These are phyloP conservation scores for Bembecia ichneumoniformis DNA, from an alignment of 2,888 invertebrate genomes.

Conservation along the genomic window DNA sequence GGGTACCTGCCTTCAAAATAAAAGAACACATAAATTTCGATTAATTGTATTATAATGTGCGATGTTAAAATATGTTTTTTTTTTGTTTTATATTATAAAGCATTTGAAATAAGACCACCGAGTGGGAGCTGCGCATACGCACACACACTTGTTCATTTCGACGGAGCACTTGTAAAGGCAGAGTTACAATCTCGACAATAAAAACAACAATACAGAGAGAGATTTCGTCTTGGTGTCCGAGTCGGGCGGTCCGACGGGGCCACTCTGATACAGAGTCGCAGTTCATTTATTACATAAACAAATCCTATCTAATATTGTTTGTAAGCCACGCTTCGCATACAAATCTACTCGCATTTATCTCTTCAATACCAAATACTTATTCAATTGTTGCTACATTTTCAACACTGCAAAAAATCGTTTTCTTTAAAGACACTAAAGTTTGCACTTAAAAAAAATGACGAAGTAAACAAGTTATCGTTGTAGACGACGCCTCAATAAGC, in stretches of 20 bases:
- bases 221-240: conserved; percentile 47
- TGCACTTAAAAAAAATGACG: too few species aligned
- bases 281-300: conserved; percentile 35
- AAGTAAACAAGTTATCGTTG: too few species aligned
- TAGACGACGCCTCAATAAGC: too few species aligned
- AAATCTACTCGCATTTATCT: too few species aligned
- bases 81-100: conserved; percentile 45
- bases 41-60: conserved; percentile 73
- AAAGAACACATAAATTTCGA: conserved; percentile 50
- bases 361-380: too few species aligned
- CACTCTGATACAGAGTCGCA: conserved; percentile 66
- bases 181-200: conserved; percentile 35
- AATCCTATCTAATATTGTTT: conserved; percentile 51
- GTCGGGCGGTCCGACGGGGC: conserved; percentile 40
- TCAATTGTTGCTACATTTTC: too few species aligned
- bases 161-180: conserved; percentile 37
- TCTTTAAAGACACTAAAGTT: too few species aligned
- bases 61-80: conserved; percentile 69
- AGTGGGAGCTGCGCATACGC: conserved; percentile 31
- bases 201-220: conserved; percentile 32
- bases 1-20: conserved; percentile 12
- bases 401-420: too few species aligned
- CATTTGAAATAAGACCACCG: conserved; percentile 48
- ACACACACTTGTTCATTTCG: conserved; percentile 35
- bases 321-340: not conserved